These are phyloP conservation scores for Drosophila sproati DNA, from an alignment of 1,140 invertebrate genomes.

Conservation along the genomic window DNA sequence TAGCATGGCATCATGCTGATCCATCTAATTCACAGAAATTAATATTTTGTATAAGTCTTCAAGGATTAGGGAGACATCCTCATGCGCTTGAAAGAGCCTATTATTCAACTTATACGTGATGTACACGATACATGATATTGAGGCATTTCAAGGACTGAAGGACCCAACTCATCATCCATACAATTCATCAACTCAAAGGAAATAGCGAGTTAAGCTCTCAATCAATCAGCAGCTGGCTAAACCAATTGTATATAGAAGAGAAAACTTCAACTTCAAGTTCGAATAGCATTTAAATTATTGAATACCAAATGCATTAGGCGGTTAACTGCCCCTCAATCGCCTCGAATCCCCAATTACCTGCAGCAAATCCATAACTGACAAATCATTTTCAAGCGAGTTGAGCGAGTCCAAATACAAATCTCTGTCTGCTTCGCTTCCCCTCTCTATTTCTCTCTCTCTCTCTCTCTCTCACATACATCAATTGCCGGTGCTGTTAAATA, in stretches of 20 bases:
- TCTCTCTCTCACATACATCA: conserved; percentile 23
- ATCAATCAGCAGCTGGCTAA: conserved; percentile 81
- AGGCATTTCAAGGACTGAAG: conserved; percentile 38
- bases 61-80: too few relatives aligned
- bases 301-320: conserved; percentile 72
- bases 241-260: conserved; percentile 62
- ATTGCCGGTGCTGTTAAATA: conserved; percentile 64
- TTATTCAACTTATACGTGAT: too few relatives aligned
- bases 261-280: conserved; percentile 44
- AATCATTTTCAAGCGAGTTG: conserved; percentile 64
- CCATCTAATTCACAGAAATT: too few relatives aligned
- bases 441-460: background rate
- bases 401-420: conserved; percentile 49
- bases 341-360: background rate
- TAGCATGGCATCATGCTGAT: too few relatives aligned
- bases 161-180: conserved; percentile 30
- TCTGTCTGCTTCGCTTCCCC: conserved; percentile 8
- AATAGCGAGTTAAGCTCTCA: conserved; percentile 66
- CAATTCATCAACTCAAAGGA: conserved; percentile 31
- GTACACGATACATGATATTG: background rate
- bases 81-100: too few relatives aligned
- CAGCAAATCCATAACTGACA: conserved; percentile 56
- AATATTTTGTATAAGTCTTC: too few relatives aligned
- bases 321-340: conserved; percentile 23
- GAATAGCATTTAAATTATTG: conserved; percentile 59